Evolutionary conservation across 35 echinoderm and acorn worm species (phyloP).

Genomic region (Ptychodera flava): DNA sequence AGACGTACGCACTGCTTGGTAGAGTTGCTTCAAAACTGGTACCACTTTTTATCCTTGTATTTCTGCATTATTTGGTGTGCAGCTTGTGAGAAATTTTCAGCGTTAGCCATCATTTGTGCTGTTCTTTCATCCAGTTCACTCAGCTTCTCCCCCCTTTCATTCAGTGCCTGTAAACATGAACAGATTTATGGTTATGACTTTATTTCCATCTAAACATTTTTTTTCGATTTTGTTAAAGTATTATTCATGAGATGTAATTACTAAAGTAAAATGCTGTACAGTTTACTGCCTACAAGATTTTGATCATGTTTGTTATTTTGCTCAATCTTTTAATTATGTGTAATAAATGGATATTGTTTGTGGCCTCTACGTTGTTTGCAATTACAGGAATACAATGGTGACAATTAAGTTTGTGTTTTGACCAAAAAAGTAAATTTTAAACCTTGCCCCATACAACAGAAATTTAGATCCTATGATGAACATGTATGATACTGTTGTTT

Average conservation of each 20-base stretch:
- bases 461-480: too few species aligned
- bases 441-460: too few species aligned
- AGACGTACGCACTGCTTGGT: neutral
- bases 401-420: too few species aligned
- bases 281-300: neutral
- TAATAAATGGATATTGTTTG: neutral
- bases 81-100: constrained; percentile 73
- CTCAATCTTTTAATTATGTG: neutral
- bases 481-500: too few species aligned
- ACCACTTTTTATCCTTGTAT: constrained; percentile 98
- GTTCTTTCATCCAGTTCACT: constrained; percentile 86
- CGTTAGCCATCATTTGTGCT: constrained; percentile 81
- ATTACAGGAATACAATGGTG: too few species aligned
- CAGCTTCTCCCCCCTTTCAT: constrained; percentile 89
- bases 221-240: too few species aligned
- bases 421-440: too few species aligned
- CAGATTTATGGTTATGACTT: too few species aligned
- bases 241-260: too few species aligned
- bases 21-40: constrained; percentile 66
- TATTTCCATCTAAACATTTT: too few species aligned
- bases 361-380: too few species aligned
- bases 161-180: constrained; percentile 44
- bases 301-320: neutral
- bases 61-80: constrained; percentile 91
- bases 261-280: too few species aligned